A percentile compares a stretch with the other conserved stretches of the same genome.
Evolutionary conservation across 1,140 invertebrate genomes (phyloP).

Genomic region (Aleiodes sp.): DNA sequence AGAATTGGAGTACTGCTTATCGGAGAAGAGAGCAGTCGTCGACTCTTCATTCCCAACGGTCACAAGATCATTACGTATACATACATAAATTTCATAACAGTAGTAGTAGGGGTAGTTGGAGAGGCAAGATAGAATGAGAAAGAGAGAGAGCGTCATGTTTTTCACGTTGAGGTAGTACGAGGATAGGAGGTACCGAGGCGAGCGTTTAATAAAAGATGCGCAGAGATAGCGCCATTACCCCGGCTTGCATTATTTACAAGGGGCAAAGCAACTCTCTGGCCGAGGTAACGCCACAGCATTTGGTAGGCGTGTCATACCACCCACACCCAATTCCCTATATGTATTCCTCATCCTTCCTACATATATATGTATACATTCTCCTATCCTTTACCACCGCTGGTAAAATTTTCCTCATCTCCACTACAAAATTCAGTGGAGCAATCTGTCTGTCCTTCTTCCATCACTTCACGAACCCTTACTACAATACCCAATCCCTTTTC

Average conservation of each 20-base stretch:
- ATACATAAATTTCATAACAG: not conserved
- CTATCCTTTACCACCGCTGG: not conserved
- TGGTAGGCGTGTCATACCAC: conserved; percentile 56
- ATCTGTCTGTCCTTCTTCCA: not conserved
- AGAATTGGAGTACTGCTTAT: not conserved
- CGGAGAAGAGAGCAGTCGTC: conserved; percentile 31
- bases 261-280: conserved; percentile 61
- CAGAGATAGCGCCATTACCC: conserved; percentile 68
- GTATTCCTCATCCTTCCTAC: not conserved
- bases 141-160: not conserved
- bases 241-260: conserved; percentile 66
- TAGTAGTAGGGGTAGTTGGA: not conserved
- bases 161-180: not conserved
- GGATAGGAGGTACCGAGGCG: conserved; percentile 43
- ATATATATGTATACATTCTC: conserved; percentile 1
- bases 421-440: no score
- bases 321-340: conserved; percentile 14
- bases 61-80: not conserved
- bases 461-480: not conserved
- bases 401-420: conserved; percentile 2
- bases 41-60: no score
- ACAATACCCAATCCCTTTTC: not conserved
- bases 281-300: conserved; percentile 60
- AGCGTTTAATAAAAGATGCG: conserved; percentile 68
- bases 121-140: not conserved